phyloP scores from a whole-genome alignment of 2,113 vertebrate genomes.

The Paracanthobrama guichenoti region DNA sequence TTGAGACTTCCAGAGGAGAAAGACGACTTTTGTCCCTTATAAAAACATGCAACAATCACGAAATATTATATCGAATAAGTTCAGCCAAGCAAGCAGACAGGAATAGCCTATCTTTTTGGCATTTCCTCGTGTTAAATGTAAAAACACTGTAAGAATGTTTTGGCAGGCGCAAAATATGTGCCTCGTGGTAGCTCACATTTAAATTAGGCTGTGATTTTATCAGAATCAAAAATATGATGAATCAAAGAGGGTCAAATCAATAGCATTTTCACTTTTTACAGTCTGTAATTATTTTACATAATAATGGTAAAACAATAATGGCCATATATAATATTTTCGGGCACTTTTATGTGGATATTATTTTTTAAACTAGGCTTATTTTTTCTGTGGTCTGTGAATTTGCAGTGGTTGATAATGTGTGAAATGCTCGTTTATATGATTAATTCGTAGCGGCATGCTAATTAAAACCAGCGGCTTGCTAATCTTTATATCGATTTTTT shows the following conservation, averaged over 20 bases:
- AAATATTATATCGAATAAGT: background rate
- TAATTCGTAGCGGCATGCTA: no score
- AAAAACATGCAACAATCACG: conserved; percentile 5
- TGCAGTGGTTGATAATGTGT: background rate
- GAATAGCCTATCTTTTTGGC: background rate
- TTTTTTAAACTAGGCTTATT: background rate
- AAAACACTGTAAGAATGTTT: background rate
- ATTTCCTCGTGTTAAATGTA: conserved; percentile 3
- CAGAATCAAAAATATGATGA: background rate
- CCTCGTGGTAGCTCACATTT: background rate
- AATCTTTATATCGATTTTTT: background rate
- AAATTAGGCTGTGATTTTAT: background rate
- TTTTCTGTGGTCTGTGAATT: background rate
- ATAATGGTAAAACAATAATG: background rate
- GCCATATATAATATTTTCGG: background rate
- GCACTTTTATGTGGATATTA: background rate
- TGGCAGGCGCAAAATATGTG: background rate
- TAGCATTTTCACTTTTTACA: background rate
- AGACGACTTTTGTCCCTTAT: background rate
- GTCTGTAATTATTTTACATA: background rate
- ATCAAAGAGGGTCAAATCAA: background rate
- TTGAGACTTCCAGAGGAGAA: background rate
- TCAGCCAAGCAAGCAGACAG: conserved; percentile 11
- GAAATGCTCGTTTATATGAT: background rate
- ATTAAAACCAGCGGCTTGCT: background rate